Conservation (phyloP, 2,888 invertebrate genomes). For the Brachycybe producta region DNA sequence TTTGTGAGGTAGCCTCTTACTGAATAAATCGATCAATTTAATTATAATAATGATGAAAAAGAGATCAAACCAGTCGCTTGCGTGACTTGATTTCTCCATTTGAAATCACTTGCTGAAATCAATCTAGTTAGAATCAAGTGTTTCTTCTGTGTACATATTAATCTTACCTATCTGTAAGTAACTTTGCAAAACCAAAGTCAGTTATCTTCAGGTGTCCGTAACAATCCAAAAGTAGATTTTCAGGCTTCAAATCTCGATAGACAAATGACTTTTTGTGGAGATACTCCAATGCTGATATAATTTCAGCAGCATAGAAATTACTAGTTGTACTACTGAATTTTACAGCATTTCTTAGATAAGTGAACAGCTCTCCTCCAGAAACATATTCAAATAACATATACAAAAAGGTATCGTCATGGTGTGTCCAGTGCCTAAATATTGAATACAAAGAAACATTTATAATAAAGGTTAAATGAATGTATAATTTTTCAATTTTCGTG, state of each 20-base stretch:
- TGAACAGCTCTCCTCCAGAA: constrained; percentile 92
- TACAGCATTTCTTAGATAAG: constrained; percentile 83
- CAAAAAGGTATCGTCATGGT: constrained; percentile 75
- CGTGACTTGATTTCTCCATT: too few relatives aligned
- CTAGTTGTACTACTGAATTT: constrained; percentile 61
- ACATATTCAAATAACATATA: constrained; percentile 97
- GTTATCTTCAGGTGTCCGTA: constrained; percentile 95
- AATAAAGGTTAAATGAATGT: too few relatives aligned
- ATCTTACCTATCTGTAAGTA: constrained; percentile 63
- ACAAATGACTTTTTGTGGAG: constrained; percentile 79
- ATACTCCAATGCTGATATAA: constrained; percentile 84
- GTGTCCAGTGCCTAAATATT: constrained; percentile 69
- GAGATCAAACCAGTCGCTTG: too few relatives aligned
- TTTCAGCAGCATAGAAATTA: constrained; percentile 89
- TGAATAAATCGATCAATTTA: too few relatives aligned
- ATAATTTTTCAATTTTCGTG: too few relatives aligned
- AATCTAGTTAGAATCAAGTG: too few relatives aligned
- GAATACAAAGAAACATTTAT: constrained; percentile 19
- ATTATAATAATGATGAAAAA: too few relatives aligned
- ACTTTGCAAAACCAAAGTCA: constrained; percentile 96
- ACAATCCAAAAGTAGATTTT: constrained; percentile 79
- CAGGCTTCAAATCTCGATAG: constrained; percentile 81
- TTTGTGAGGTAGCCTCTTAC: too few relatives aligned
- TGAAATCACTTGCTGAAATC: too few relatives aligned
- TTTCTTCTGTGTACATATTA: too few relatives aligned